These are phyloP conservation scores for cattle (Bos taurus) DNA, from an alignment of 2,113 vertebrate genomes.

Conservation along the genomic window ARS-UCD2.0 NC_037338.1:105072001-105072500, in stretches of 20 bases:
- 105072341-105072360: accelerated
- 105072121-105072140: background rate
- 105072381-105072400: background rate
- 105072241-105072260: background rate
- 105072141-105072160: accelerated
- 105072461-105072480: accelerated
- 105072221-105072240: accelerated
- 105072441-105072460: accelerated
- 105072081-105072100: accelerated
- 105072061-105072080: accelerated
- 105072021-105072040: background rate
- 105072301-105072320: accelerated
- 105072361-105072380: accelerated
- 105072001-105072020: accelerated
- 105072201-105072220: accelerated
- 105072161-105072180: accelerated
- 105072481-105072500: accelerated
- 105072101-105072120: background rate
- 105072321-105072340: accelerated
- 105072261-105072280: accelerated
- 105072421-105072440: background rate
- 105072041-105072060: accelerated
- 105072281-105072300: accelerated
- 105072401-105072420: background rate
- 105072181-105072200: accelerated